These are phyloP conservation scores for Todiramphus saurophagus DNA, from an alignment of 2,113 vertebrate species.

Conservation along the genomic window DNA sequence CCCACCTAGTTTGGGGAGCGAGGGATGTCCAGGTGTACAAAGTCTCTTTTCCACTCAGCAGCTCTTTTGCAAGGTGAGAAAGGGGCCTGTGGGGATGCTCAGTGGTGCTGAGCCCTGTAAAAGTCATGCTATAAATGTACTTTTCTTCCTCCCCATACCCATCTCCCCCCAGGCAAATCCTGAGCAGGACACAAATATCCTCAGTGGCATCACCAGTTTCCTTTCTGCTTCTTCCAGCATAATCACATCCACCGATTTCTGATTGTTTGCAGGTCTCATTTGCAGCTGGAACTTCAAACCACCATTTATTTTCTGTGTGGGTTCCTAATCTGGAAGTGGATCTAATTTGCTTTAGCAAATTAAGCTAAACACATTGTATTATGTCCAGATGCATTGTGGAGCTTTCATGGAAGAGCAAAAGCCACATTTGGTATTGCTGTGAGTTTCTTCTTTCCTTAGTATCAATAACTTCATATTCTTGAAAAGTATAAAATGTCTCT, in stretches of 20 bases:
- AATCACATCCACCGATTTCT: background rate
- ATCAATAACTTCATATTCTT: background rate
- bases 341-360: conserved; percentile 45
- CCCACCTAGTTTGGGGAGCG: accelerated
- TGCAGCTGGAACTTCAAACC: conserved; percentile 5
- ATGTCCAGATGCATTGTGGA: background rate
- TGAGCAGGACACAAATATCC: background rate
- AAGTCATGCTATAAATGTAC: background rate
- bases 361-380: background rate
- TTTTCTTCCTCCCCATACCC: background rate
- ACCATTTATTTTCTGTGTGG: conserved; percentile 3
- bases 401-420: conserved; percentile 3
- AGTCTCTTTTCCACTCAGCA: background rate
- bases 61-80: background rate
- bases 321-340: conserved; percentile 41
- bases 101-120: background rate
- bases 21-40: background rate
- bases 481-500: background rate
- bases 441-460: background rate
- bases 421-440: background rate
- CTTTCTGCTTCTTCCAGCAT: background rate
- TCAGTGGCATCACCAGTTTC: background rate
- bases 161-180: background rate
- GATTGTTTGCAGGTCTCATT: background rate
- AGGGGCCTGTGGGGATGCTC: background rate